Conservation (phyloP, 2,888 invertebrate species). For the Tubulanus polymorphus region DNA sequence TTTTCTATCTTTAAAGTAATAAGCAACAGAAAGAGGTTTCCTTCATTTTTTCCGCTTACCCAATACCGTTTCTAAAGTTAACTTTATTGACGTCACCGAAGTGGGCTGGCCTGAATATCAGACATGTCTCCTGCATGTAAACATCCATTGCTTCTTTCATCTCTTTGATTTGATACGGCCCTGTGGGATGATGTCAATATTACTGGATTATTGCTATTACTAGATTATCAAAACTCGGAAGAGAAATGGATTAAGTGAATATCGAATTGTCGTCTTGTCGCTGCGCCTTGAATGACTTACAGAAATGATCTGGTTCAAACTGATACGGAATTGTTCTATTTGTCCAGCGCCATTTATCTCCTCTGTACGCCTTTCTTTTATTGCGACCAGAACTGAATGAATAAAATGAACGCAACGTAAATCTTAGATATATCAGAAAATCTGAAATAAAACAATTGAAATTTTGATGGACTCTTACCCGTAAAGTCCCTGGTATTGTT, state of each 20-base stretch:
- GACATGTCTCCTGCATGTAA: constrained; percentile 44
- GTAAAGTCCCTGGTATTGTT: too few species aligned
- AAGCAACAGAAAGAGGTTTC: too few species aligned
- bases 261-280: not conserved
- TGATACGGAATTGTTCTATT: constrained; percentile 29
- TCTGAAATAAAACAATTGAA: too few species aligned
- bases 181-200: constrained; percentile 17
- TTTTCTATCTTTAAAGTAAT: too few species aligned
- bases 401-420: too few species aligned
- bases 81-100: constrained; percentile 29
- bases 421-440: too few species aligned
- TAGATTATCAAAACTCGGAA: too few species aligned
- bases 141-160: constrained; percentile 42
- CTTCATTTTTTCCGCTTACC: too few species aligned
- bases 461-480: too few species aligned
- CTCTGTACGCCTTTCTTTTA: constrained; percentile 35
- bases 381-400: too few species aligned
- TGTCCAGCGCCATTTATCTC: constrained; percentile 31
- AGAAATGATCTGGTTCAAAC: constrained; percentile 32
- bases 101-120: constrained; percentile 29
- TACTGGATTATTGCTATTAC: not conserved
- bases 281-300: too few species aligned
- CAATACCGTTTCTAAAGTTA: constrained; percentile 36
- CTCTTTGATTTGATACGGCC: constrained; percentile 31
- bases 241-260: too few species aligned